Evolutionary conservation across 2,888 invertebrate species (phyloP).

Genomic region (Ceramica pisi): DNA sequence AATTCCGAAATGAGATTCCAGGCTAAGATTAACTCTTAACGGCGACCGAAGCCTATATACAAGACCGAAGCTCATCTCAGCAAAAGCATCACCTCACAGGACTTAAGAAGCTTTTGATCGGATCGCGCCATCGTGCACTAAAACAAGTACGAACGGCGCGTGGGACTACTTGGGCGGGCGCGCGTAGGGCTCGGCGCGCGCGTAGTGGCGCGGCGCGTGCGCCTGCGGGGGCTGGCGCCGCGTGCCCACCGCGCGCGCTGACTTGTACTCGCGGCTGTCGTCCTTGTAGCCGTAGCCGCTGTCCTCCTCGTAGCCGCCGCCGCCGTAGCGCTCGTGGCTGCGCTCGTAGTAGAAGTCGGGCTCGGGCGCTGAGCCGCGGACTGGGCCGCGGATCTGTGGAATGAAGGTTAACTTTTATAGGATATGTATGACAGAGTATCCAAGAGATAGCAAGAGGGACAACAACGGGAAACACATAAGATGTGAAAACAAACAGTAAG

Average conservation of each 20-base stretch:
- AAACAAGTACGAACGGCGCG: slow-evolving; percentile 61
- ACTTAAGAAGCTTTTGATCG: neutral
- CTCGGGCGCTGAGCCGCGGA: slow-evolving; percentile 91
- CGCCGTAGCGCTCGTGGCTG: slow-evolving; percentile 77
- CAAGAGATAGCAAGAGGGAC: too few species aligned
- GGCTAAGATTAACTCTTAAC: neutral
- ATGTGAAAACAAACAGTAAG: too few species aligned
- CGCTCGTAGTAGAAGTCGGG: slow-evolving; percentile 93
- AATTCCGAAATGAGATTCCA: too few species aligned
- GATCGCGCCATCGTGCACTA: slow-evolving; percentile 60
- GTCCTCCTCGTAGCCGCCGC: slow-evolving; percentile 82
- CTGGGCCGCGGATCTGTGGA: slow-evolving; percentile 78
- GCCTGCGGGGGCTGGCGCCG: slow-evolving; percentile 76
- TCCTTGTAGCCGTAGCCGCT: slow-evolving; percentile 76
- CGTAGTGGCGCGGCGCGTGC: slow-evolving; percentile 77
- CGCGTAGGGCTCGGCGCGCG: slow-evolving; percentile 81
- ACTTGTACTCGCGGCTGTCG: slow-evolving; percentile 81
- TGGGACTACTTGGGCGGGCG: slow-evolving; percentile 82
- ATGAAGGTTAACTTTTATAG: neutral
- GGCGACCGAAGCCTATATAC: neutral
- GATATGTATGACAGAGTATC: neutral
- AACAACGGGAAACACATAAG: too few species aligned
- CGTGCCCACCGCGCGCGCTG: slow-evolving; percentile 84
- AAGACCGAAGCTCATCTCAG: neutral
- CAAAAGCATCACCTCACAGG: slow-evolving; percentile 1